Evolutionary conservation across 2,113 vertebrate species (phyloP).

Genomic region (Pelobates fuscus): DNA sequence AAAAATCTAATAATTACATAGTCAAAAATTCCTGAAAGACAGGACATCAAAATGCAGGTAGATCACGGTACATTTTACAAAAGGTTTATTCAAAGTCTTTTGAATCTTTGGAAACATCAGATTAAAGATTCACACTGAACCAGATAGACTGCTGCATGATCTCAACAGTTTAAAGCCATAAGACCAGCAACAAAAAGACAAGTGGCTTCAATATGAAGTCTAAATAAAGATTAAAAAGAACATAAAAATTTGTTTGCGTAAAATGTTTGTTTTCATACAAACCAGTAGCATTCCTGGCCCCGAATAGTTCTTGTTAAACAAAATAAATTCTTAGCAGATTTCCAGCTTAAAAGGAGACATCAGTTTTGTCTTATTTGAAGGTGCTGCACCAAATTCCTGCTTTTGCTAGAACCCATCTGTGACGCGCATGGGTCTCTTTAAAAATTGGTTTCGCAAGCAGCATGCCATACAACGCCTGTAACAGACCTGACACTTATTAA

Average conservation of each 20-base stretch:
- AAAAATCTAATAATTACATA: too few relatives aligned
- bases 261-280: background rate
- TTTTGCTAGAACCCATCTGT: conserved; percentile 25
- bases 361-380: conserved; percentile 6
- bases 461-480: background rate
- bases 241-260: background rate
- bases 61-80: too few relatives aligned
- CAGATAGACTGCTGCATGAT: too few relatives aligned
- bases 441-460: conserved; percentile 19
- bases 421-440: conserved; percentile 17
- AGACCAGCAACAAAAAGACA: background rate
- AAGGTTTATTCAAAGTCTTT: too few relatives aligned
- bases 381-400: conserved; percentile 2
- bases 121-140: too few relatives aligned
- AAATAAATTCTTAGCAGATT: conserved; percentile 4
- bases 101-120: too few relatives aligned
- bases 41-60: too few relatives aligned
- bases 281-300: conserved; percentile 35
- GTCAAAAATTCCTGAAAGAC: too few relatives aligned
- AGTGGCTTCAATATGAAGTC: conserved; percentile 36
- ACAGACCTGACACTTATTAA: conserved; percentile 33
- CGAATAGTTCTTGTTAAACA: conserved; percentile 24
- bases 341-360: background rate
- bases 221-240: conserved; percentile 30
- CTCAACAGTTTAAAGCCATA: too few relatives aligned